A percentile compares a stretch with the other conserved stretches of the same genome.
phyloP scores from a whole-genome alignment of 2,797 vertebrate genomes.

The Onychomys leucogaster region DNA sequence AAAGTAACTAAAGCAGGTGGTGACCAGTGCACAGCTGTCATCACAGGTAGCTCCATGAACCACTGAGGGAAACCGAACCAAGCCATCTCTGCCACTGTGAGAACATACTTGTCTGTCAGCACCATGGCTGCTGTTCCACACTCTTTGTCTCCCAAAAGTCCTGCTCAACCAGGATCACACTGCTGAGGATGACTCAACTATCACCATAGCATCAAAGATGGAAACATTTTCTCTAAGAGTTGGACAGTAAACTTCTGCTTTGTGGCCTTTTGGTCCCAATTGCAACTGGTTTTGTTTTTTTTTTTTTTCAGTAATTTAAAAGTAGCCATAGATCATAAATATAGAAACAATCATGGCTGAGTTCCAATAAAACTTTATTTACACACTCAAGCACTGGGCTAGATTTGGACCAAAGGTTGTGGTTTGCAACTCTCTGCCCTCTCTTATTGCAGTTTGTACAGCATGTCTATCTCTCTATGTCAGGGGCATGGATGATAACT shows the following conservation, averaged over 20 bases:
- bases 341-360: background rate
- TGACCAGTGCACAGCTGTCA: background rate
- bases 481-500: accelerated
- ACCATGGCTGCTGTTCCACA: background rate
- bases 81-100: background rate
- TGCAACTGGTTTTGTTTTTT: background rate
- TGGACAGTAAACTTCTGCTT: background rate
- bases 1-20: background rate
- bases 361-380: conserved; percentile 37
- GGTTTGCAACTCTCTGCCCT: background rate
- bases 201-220: no score
- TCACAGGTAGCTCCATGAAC: background rate
- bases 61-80: no score
- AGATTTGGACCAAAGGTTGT: background rate
- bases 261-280: background rate
- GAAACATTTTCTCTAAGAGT: background rate
- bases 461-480: background rate
- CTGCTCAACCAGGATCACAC: background rate
- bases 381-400: background rate
- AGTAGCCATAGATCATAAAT: background rate
- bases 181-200: background rate
- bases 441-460: background rate
- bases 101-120: background rate
- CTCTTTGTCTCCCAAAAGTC: background rate
- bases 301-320: background rate